These are phyloP conservation scores for Gallirallus australis DNA, from an alignment of 2,797 vertebrate species.

Conservation along the genomic window DNA sequence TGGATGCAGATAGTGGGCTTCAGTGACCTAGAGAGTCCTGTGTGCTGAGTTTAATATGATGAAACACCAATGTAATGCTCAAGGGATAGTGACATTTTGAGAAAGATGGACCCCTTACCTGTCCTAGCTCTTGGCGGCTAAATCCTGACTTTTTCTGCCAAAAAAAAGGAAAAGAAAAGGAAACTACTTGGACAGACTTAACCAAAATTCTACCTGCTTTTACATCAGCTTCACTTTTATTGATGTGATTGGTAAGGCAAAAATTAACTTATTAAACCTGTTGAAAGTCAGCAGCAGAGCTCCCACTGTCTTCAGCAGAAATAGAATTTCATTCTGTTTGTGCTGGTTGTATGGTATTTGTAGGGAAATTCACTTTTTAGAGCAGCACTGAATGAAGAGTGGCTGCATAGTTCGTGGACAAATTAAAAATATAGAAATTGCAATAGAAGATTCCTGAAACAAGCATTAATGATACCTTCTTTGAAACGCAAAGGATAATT, in stretches of 20 bases:
- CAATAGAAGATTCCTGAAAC: neutral
- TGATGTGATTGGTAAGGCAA: neutral
- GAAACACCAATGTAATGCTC: neutral
- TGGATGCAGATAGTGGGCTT: neutral
- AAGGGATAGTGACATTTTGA: neutral
- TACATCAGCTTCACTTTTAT: neutral
- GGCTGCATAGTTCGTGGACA: neutral
- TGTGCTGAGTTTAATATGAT: neutral
- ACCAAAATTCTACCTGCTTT: neutral
- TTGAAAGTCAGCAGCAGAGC: neutral
- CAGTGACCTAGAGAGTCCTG: neutral
- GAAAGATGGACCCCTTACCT: neutral
- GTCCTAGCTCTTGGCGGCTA: neutral
- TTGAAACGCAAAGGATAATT: neutral
- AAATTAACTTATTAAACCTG: neutral
- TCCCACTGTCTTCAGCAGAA: neutral
- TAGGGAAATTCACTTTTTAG: neutral
- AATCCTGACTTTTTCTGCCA: neutral
- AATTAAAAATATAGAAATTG: neutral
- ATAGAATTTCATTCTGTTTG: neutral
- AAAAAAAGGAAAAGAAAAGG: neutral
- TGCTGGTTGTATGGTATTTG: neutral
- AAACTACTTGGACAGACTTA: neutral
- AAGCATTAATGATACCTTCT: neutral
- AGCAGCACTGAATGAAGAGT: neutral